These are phyloP conservation scores for Equus quagga DNA, from an alignment of 2,113 vertebrate genomes.

Conservation along the genomic window DNA sequence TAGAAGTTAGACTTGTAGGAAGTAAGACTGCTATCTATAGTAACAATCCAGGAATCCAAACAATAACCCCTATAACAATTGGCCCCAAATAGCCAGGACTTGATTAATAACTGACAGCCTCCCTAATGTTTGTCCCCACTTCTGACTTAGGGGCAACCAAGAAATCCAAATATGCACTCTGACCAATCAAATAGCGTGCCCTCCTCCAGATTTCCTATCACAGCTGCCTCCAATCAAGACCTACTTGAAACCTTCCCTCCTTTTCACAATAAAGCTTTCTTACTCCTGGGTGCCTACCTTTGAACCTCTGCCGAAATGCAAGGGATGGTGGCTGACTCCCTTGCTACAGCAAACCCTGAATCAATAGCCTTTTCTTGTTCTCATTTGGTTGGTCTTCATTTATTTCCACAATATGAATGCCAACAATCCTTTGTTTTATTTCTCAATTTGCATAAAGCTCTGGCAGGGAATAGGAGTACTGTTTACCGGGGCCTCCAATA, in stretches of 20 bases:
- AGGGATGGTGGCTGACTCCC: not conserved
- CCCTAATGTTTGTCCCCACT: not conserved
- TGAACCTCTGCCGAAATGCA: not conserved
- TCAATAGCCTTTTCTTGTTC: not conserved
- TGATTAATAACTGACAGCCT: not conserved
- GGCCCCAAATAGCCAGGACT: not conserved
- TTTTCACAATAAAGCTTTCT: not conserved
- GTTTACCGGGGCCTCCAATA: not conserved
- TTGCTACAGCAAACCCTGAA: not conserved
- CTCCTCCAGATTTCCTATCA: not conserved
- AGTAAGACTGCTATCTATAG: not conserved
- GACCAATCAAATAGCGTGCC: not conserved
- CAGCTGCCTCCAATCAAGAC: not conserved
- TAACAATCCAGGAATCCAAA: not conserved
- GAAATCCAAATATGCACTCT: not conserved
- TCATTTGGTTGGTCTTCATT: not conserved
- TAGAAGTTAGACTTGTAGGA: too few relatives aligned
- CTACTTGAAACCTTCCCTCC: not conserved
- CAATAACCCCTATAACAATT: not conserved
- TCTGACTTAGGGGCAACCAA: not conserved
- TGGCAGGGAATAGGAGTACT: not conserved
- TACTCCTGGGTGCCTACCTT: not conserved
- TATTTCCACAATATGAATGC: not conserved
- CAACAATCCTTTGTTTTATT: not conserved
- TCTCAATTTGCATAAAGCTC: not conserved